Evolutionary conservation across 2,888 invertebrate genomes (phyloP).

Genomic region (Agriotes lineatus): DNA sequence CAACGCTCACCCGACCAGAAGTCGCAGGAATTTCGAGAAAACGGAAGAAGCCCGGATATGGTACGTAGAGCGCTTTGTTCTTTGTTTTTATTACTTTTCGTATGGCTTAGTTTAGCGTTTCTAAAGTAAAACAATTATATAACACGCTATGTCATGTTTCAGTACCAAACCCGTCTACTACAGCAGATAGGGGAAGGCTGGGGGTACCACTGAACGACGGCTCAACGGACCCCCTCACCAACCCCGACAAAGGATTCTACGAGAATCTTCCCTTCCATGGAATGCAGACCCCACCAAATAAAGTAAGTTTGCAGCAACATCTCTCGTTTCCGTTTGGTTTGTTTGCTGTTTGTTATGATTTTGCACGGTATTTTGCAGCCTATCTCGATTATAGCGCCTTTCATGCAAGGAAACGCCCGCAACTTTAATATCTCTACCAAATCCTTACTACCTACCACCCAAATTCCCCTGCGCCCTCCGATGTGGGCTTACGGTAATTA

Average conservation of each 20-base stretch:
- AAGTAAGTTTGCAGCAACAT: slow-evolving; percentile 74
- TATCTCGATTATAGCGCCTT: slow-evolving; percentile 73
- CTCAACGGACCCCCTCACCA: slow-evolving; percentile 76
- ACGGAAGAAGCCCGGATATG: slow-evolving; percentile 80
- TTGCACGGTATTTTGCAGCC: slow-evolving; percentile 68
- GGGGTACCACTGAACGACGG: slow-evolving; percentile 66
- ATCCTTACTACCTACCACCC: slow-evolving; percentile 38
- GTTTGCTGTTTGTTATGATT: slow-evolving; percentile 65
- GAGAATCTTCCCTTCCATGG: slow-evolving; percentile 97
- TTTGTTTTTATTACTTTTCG: too few species aligned
- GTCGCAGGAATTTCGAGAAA: slow-evolving; percentile 70
- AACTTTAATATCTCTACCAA: slow-evolving; percentile 42
- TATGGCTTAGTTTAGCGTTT: not conserved
- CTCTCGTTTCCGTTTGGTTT: too few species aligned
- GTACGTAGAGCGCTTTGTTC: slow-evolving; percentile 64
- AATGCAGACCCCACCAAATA: slow-evolving; percentile 92
- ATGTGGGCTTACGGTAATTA: slow-evolving; percentile 32
- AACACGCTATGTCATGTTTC: slow-evolving; percentile 46
- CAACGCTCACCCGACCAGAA: slow-evolving; percentile 54
- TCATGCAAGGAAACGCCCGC: slow-evolving; percentile 57
- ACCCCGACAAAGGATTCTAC: slow-evolving; percentile 88
- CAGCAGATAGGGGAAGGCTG: slow-evolving; percentile 68
- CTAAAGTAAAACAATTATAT: not conserved
- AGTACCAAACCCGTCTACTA: slow-evolving; percentile 68
- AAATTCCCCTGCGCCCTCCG: slow-evolving; percentile 6